A percentile compares a stretch with the other conserved stretches of the same genome.
These are phyloP conservation scores for Orchesella flavescens DNA, from an alignment of 2,888 invertebrate genomes.

Conservation along the genomic window DNA sequence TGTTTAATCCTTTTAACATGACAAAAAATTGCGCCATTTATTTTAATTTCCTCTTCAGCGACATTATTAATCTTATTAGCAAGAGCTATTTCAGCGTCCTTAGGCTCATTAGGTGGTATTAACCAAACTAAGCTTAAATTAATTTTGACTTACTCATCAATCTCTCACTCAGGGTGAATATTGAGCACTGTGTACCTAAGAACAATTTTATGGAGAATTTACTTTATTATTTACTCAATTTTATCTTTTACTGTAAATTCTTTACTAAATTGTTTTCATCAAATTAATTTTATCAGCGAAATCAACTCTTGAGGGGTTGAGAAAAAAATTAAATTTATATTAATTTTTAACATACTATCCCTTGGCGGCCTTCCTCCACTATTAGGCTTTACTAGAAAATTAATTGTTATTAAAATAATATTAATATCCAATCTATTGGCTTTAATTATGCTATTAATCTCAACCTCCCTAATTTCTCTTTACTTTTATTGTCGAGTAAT, in stretches of 20 bases:
- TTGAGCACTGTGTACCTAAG: slow-evolving; percentile 6
- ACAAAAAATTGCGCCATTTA: slow-evolving; percentile 67
- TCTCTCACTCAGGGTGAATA: slow-evolving; percentile 63
- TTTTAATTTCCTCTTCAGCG: slow-evolving; percentile 26
- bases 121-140: slow-evolving; percentile 59
- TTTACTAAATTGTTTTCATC: neutral
- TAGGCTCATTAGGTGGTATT: slow-evolving; percentile 51
- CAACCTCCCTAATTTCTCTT: slow-evolving; percentile 26
- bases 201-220: slow-evolving; percentile 35
- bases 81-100: slow-evolving; percentile 16
- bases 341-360: slow-evolving; percentile 49
- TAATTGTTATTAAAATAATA: slow-evolving; percentile 24
- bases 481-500: slow-evolving; percentile 41
- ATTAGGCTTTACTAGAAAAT: slow-evolving; percentile 63
- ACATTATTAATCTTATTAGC: slow-evolving; percentile 21
- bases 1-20: slow-evolving; percentile 54
- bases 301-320: neutral
- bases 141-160: slow-evolving; percentile 66
- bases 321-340: slow-evolving; percentile 9
- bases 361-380: slow-evolving; percentile 60
- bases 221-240: slow-evolving; percentile 59
- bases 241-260: slow-evolving; percentile 18
- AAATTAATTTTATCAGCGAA: slow-evolving; percentile 28
- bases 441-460: slow-evolving; percentile 30
- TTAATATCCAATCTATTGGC: neutral